Percentiles rank a stretch among this genome's conserved stretches.
phyloP scores from a whole-genome alignment of 2,113 vertebrate species.

The Hyperoodon ampullatus region DNA sequence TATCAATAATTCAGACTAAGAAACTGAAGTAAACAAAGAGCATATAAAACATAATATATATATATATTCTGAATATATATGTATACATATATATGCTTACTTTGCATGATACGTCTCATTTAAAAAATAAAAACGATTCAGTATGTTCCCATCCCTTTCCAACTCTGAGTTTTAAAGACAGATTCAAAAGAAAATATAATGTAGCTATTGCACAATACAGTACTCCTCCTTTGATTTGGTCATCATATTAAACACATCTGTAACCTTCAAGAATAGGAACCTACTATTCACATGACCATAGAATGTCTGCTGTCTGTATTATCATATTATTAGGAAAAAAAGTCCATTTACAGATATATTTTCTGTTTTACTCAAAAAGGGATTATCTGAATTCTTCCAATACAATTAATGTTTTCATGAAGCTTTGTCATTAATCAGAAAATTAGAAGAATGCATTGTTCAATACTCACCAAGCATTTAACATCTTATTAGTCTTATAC shows the following conservation, averaged over 20 bases:
- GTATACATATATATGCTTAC: neutral
- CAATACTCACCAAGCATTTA: slow-evolving; percentile 67
- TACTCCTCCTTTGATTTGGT: slow-evolving; percentile 23
- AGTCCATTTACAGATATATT: slow-evolving; percentile 24
- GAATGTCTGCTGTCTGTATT: slow-evolving; percentile 49
- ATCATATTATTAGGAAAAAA: slow-evolving; percentile 35
- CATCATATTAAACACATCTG: slow-evolving; percentile 50
- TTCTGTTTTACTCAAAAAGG: slow-evolving; percentile 67
- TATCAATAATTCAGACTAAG: slow-evolving; percentile 20
- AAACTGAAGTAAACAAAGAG: slow-evolving; percentile 30
- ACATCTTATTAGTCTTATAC: slow-evolving; percentile 76
- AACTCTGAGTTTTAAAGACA: slow-evolving; percentile 9
- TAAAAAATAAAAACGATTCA: neutral
- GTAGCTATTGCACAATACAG: neutral
- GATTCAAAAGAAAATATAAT: slow-evolving; percentile 12
- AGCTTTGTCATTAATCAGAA: slow-evolving; percentile 80
- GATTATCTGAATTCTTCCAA: slow-evolving; percentile 64
- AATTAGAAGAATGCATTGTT: slow-evolving; percentile 77
- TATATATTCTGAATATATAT: neutral
- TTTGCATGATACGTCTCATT: neutral
- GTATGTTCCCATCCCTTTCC: neutral
- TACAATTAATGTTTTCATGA: slow-evolving; percentile 78
- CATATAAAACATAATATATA: neutral
- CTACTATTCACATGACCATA: slow-evolving; percentile 52
- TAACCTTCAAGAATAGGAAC: slow-evolving; percentile 39